Base-by-base conservation (phyloP, 2,113 vertebrate genomes). In the Sclerurus mexicanus region DNA sequence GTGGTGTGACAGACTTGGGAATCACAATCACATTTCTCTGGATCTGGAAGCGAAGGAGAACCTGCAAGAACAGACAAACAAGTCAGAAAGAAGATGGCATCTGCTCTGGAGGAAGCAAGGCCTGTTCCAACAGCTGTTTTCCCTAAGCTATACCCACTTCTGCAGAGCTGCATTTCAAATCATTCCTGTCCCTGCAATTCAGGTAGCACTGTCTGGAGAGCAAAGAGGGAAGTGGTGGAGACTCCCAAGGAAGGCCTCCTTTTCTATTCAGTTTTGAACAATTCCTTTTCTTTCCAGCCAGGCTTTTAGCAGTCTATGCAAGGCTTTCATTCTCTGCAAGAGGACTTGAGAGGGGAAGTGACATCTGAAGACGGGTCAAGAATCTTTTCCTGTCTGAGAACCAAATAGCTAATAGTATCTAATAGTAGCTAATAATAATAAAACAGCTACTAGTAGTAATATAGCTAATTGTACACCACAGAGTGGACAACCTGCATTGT, bases 1-100 rank as follows among this genome's bases (percentile, higher is more conserved):
- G 85, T 1, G 98, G 98, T 3, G 98, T 99, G 92, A 99, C 96
- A 0, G 99, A 99, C 90, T 99, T 99, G 39, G 99, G 99, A 93
- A 99, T 99, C 28, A 72, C 99, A 8, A 99, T 94, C 83, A 99
- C 69, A 3, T 99, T 99, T 93, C 99, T 99, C 95, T 99, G 99
- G 44, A 99, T 86, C 9, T 98, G 98, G 96, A 99, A 98, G 67
- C 98, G 98, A 97, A 99, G 98, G 87, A 99, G 97, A 76, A 99
- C 98, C 99, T 99, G 96, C 25, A 80, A 20, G 23, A 22, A 73
- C 30, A 95, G 24, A 89, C 0, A 31, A 31, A 3, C 0, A 10
- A 31, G 5, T 74, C 72, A 87, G 53, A 60, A 30, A 63, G 56
- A 59, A 28, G 49, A 21, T 1, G 0, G 6, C 25, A 85, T 11